Evolutionary conservation across 2,113 vertebrate species (phyloP), one percentile per base, ranked within the genome.

Genomic region (Nycticorax nycticorax): DNA sequence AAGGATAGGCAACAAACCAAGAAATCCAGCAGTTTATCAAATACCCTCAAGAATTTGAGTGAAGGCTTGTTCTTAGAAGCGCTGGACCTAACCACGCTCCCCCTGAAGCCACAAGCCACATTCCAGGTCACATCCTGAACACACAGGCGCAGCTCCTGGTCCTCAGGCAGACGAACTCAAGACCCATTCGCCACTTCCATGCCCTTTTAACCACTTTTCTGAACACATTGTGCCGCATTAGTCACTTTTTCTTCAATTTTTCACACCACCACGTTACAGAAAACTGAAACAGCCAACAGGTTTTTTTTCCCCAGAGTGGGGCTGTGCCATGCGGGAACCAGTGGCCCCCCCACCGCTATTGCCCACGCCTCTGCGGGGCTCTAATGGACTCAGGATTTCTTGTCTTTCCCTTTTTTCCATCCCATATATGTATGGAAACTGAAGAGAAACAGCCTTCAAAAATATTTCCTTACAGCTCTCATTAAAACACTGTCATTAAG

Each of bases 181-280:
- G 82, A 24, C 83, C 47, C 90, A 43, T 22, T 8, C 39, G 43
- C 62, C 75, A 78, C 90, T 85, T 77, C 0, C 68, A 16, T 81
- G 75, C 22, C 63, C 48, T 23, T 14, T 20, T 1, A 11, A 15
- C 12, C 52, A 0, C 77, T 18, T 1, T 17, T 3, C 66, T 9
- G 8, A 81, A 16, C 45, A 0, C 0, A 3, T 1, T 7, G 6
- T 32, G 67, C 85, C 35, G 27, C 8, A 0, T 5, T 16, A 62
- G n/a, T 19, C 62, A 2, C 76, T 68, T 4, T 28, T 17, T 60
- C 35, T 41, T 28, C 4, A 1, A 6, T 9, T 55, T 72, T 10
- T 52, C 80, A 73, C 56, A 33, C 76, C 10, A 23, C 6, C 10
- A 3, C 73, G 18, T 21, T 3, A 43, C n/a, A 48, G 68, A 39